Percentiles rank a stretch among this genome's conserved stretches.
These are phyloP conservation scores for Naja naja DNA, from an alignment of 2,113 vertebrate genomes.

Conservation along the genomic window DNA sequence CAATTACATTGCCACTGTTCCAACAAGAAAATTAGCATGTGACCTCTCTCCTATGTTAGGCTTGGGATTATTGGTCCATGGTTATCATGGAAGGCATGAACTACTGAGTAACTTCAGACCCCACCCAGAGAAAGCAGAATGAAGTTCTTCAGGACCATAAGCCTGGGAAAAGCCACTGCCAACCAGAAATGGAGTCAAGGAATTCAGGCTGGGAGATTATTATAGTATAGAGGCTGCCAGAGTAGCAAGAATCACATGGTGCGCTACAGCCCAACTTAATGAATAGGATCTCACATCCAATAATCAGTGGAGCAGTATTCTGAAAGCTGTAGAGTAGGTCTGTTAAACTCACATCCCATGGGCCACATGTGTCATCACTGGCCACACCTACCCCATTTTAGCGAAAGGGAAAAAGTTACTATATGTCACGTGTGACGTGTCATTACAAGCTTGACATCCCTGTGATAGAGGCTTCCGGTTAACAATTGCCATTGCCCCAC, in stretches of 20 bases:
- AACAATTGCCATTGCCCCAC: background rate
- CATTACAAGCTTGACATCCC: too few relatives aligned
- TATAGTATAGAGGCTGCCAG: background rate
- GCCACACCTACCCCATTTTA: too few relatives aligned
- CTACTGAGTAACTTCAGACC: background rate
- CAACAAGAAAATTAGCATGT: background rate
- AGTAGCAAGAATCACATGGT: background rate
- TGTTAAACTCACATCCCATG: too few relatives aligned
- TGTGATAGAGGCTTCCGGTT: background rate
- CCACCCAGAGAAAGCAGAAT: background rate
- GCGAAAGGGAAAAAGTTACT: too few relatives aligned
- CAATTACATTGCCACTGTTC: background rate
- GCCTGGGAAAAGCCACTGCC: background rate
- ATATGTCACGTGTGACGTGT: too few relatives aligned
- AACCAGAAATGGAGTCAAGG: background rate
- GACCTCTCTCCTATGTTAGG: background rate
- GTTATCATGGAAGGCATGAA: background rate
- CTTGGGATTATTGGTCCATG: background rate
- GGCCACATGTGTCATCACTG: too few relatives aligned
- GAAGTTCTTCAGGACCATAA: background rate
- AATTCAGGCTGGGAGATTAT: background rate
- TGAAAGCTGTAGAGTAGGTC: too few relatives aligned
- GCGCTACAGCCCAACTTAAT: background rate
- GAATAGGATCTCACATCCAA: background rate
- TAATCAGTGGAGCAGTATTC: background rate